Conservation (phyloP, 2,797 vertebrate genomes). For the Lepilemur ruficaudatus region DNA sequence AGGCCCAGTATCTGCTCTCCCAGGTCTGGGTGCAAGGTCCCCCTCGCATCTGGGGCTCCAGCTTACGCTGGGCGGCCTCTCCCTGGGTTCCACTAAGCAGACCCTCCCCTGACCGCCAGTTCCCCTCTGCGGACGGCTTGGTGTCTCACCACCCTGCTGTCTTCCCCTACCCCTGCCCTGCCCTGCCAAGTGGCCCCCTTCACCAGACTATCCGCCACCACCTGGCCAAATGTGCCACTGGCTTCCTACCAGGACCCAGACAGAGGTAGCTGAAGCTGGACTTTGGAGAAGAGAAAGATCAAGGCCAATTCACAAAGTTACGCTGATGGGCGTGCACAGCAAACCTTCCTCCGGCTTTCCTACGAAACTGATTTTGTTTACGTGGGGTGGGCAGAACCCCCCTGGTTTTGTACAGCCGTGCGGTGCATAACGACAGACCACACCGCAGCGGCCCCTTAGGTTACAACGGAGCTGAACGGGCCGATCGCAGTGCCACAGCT, state of each 20-base stretch:
- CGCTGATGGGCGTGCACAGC: neutral
- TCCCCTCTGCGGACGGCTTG: rapidly evolving
- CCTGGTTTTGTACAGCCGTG: neutral
- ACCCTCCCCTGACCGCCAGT: rapidly evolving
- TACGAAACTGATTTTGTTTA: too few relatives aligned
- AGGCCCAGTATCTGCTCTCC: too few relatives aligned
- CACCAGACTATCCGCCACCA: neutral
- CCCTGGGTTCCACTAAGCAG: neutral
- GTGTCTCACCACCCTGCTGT: neutral
- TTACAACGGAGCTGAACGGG: neutral
- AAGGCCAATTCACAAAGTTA: neutral
- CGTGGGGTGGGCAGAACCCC: too few relatives aligned
- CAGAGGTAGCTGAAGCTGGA: neutral
- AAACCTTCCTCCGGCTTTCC: neutral
- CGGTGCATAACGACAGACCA: rapidly evolving
- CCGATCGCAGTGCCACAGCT: neutral
- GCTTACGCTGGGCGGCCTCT: too few relatives aligned
- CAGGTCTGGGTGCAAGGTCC: neutral
- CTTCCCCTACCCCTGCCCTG: neutral
- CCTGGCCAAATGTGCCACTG: neutral
- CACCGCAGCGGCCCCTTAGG: neutral
- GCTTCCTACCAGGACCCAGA: neutral
- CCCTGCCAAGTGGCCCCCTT: neutral
- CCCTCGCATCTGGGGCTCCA: neutral
- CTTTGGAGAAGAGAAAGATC: neutral